phyloP scores from a whole-genome alignment of 2,113 vertebrate genomes.

The Tauraco erythrolophus region DNA sequence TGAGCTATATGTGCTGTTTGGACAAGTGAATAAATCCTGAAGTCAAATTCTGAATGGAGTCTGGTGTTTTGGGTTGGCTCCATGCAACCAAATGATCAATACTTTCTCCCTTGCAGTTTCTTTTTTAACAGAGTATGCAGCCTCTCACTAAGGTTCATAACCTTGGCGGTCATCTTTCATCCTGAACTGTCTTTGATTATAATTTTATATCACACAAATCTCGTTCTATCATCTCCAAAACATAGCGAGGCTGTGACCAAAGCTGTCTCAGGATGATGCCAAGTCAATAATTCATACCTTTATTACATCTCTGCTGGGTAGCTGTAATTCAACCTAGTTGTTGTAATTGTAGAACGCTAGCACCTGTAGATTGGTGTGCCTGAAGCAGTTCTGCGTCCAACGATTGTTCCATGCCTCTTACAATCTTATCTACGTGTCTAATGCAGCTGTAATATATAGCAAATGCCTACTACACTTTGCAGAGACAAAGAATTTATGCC shows the following conservation, averaged over 20 bases:
- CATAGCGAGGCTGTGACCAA: conserved; percentile 80
- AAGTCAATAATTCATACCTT: conserved; percentile 84
- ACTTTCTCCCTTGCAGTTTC: conserved; percentile 59
- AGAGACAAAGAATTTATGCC: conserved; percentile 11
- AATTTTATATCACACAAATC: conserved; percentile 84
- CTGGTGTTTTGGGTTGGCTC: conserved; percentile 25
- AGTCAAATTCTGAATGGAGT: conserved; percentile 49
- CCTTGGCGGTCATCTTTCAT: conserved; percentile 80
- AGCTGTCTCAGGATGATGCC: conserved; percentile 81
- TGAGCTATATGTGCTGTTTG: neutral
- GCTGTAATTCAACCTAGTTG: conserved; percentile 75
- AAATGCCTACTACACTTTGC: neutral
- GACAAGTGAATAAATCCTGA: conserved; percentile 45
- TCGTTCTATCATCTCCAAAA: conserved; percentile 79
- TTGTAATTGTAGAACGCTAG: conserved; percentile 64
- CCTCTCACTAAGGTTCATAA: conserved; percentile 75
- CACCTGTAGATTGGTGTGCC: conserved; percentile 63
- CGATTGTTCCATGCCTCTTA: conserved; percentile 36
- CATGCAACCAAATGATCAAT: conserved; percentile 67
- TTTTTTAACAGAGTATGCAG: conserved; percentile 71
- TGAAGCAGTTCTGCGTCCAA: conserved; percentile 44
- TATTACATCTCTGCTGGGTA: conserved; percentile 76
- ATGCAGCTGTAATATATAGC: conserved; percentile 56
- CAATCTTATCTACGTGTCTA: conserved; percentile 32
- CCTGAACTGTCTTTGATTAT: conserved; percentile 80